These are phyloP conservation scores for Nephrocerus scutellatus DNA, from an alignment of 2,888 invertebrate genomes.

Conservation along the genomic window DNA sequence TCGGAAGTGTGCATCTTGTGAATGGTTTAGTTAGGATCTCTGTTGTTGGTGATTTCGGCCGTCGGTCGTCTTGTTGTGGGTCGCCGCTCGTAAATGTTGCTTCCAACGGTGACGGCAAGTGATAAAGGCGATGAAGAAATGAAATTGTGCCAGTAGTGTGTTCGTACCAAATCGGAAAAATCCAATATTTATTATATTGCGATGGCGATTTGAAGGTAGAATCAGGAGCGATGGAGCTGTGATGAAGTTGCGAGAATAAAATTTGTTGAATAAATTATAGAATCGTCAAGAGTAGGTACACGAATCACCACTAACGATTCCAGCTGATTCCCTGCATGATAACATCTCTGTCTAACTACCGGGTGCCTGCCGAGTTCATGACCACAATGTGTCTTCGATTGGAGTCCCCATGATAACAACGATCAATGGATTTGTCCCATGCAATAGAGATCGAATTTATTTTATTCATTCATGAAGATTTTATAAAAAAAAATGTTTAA, in stretches of 20 bases:
- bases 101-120: background rate
- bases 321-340: no score
- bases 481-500: no score
- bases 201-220: background rate
- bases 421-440: no score
- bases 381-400: no score
- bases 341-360: no score
- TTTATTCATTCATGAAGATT: no score
- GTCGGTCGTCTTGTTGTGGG: background rate
- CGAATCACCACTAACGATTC: no score
- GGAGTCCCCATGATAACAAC: no score
- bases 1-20: constrained; percentile 12
- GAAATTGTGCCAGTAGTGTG: constrained; percentile 14
- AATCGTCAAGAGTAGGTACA: constrained; percentile 1
- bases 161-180: constrained; percentile 1
- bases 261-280: no score
- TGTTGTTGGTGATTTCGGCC: constrained; percentile 2
- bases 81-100: background rate
- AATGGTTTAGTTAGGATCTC: background rate
- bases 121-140: constrained; percentile 7
- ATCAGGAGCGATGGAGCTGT: constrained; percentile 5
- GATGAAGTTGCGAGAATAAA: constrained; percentile 1
- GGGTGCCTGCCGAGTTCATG: no score
- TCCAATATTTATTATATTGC: background rate
- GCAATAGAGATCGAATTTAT: no score